phyloP scores from a whole-genome alignment of 1,140 invertebrate species.

The Pogonomyrmex barbatus region DNA sequence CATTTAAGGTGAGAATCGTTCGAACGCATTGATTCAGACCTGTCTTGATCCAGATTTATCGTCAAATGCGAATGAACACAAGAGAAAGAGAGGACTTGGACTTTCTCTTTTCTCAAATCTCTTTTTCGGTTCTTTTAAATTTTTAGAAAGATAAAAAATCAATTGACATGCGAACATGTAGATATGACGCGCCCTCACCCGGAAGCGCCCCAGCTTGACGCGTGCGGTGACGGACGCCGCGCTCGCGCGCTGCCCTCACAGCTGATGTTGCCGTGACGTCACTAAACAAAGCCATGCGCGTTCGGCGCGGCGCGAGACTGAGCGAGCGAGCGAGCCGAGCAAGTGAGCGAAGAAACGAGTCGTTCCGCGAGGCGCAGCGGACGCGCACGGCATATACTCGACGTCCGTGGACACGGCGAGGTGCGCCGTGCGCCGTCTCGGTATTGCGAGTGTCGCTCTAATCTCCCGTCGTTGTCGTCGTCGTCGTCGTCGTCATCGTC shows the following conservation, averaged over 20 bases:
- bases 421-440: slow-evolving; percentile 42
- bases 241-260: slow-evolving; percentile 67
- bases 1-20: no score
- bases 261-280: slow-evolving; percentile 81
- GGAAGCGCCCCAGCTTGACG: neutral
- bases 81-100: neutral
- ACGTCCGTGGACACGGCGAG: slow-evolving; percentile 66
- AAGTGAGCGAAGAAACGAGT: slow-evolving; percentile 14
- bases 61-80: neutral
- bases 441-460: slow-evolving; percentile 30
- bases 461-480: neutral
- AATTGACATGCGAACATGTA: no score
- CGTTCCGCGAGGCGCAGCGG: slow-evolving; percentile 42
- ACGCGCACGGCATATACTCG: slow-evolving; percentile 49
- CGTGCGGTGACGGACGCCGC: neutral
- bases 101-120: neutral
- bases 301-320: slow-evolving; percentile 68
- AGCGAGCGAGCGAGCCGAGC: slow-evolving; percentile 30
- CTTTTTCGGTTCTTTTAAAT: neutral
- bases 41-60: neutral
- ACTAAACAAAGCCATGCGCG: slow-evolving; percentile 85
- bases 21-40: neutral
- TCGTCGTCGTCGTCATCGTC: neutral
- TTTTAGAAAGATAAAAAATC: neutral
- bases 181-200: neutral